A percentile compares a stretch with the other conserved stretches of the same genome.
Evolutionary conservation across 2,888 invertebrate species (phyloP).

Genomic region (Aplocera efformata): DNA sequence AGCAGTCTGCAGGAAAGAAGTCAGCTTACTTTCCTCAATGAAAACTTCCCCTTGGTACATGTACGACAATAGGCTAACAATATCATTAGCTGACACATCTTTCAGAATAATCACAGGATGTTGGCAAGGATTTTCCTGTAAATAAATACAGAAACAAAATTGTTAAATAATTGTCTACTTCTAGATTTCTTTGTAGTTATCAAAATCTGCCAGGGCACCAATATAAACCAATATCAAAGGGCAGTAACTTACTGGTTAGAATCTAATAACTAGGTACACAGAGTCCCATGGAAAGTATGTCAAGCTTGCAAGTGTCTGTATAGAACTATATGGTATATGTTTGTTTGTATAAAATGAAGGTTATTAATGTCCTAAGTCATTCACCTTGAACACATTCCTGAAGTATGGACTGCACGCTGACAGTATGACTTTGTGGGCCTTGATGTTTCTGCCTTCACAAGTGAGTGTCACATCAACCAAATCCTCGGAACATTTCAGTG

Average conservation of each 20-base stretch:
- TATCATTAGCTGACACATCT: conserved; percentile 84
- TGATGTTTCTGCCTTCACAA: conserved; percentile 85
- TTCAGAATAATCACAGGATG: conserved; percentile 87
- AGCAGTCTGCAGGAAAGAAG: conserved; percentile 84
- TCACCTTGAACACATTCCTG: conserved; percentile 86
- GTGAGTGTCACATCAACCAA: conserved; percentile 87
- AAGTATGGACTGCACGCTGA: conserved; percentile 89
- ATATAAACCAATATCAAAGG: neutral
- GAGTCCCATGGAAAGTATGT: conserved; percentile 23
- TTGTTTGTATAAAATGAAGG: conserved; percentile 62
- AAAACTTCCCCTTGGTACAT: conserved; percentile 88
- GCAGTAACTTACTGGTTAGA: neutral
- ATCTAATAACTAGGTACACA: neutral
- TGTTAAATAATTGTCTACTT: too few relatives aligned
- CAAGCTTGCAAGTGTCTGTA: conserved; percentile 25
- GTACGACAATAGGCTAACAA: conserved; percentile 84
- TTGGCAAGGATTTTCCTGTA: conserved; percentile 85
- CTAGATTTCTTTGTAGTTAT: too few relatives aligned
- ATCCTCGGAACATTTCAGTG: conserved; percentile 84
- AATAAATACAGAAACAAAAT: neutral
- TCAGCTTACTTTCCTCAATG: conserved; percentile 83
- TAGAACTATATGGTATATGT: conserved; percentile 29
- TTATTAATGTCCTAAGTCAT: conserved; percentile 74
- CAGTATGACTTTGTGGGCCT: conserved; percentile 87
- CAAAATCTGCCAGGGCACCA: too few relatives aligned